phyloP scores from a whole-genome alignment of 1,140 invertebrate species.

The Geopemphigus sp. region DNA sequence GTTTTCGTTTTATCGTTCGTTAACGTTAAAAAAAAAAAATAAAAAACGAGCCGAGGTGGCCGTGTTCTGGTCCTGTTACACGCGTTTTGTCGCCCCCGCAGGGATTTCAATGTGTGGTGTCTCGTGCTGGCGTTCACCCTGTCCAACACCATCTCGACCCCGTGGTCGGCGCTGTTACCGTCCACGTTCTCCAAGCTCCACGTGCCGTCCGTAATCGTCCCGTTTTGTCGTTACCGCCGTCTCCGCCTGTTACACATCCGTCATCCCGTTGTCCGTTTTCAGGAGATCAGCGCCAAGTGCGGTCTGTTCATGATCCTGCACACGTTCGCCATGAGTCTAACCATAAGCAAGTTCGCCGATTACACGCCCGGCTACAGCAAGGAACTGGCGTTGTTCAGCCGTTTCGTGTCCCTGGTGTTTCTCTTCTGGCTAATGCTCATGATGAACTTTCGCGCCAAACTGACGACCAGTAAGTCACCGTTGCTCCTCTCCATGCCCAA shows the following conservation, averaged over 20 bases:
- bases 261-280: too few relatives aligned
- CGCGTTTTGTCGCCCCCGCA: neutral
- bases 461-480: neutral
- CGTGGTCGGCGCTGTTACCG: neutral
- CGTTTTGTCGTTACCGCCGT: too few relatives aligned
- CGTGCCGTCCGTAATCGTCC: neutral
- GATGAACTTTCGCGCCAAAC: neutral
- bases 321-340: neutral
- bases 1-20: too few relatives aligned
- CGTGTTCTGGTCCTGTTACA: too few relatives aligned
- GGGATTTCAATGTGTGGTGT: neutral
- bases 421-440: constrained; percentile 1
- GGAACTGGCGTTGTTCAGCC: neutral
- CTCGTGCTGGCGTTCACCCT: neutral
- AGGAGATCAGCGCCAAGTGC: neutral
- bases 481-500: too few relatives aligned
- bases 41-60: too few relatives aligned
- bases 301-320: neutral
- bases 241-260: too few relatives aligned
- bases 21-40: too few relatives aligned
- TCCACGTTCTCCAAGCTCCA: neutral
- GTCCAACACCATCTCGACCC: neutral
- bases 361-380: neutral
- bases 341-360: neutral
- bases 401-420: neutral